Evolutionary conservation across 2,888 invertebrate genomes (phyloP).

Genomic region (Euphydryas editha): DNA sequence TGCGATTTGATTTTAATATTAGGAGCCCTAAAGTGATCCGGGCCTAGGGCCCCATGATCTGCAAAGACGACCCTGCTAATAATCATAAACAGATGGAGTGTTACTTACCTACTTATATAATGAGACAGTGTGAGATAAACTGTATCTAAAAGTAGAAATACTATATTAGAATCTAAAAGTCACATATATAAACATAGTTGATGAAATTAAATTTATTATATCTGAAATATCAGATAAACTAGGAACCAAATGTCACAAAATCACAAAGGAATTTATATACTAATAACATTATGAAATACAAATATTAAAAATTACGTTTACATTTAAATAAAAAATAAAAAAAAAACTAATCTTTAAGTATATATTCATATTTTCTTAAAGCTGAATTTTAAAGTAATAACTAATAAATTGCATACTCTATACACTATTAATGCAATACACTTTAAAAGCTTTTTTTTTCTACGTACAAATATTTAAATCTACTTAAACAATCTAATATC

Average conservation of each 20-base stretch:
- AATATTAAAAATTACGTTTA: background rate
- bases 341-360: background rate
- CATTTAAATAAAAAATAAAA: background rate
- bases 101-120: too few species aligned
- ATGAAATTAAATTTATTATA: background rate
- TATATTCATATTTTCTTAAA: background rate
- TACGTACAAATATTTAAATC: background rate
- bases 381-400: background rate
- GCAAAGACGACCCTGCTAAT: too few species aligned
- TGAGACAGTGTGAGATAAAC: background rate
- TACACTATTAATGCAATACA: background rate
- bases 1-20: too few species aligned
- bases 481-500: slow-evolving; percentile 4
- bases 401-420: background rate
- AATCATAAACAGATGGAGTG: too few species aligned
- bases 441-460: slow-evolving; percentile 12
- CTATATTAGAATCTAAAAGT: background rate
- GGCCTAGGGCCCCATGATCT: too few species aligned
- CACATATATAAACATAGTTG: background rate
- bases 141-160: background rate
- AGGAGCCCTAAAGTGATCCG: too few species aligned
- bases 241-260: slow-evolving; percentile 26
- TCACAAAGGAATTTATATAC: background rate
- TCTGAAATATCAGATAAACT: slow-evolving; percentile 4
- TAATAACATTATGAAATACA: background rate